phyloP scores from a whole-genome alignment of 2,113 vertebrate species.

The Forbesichthys papilliferus region DNA sequence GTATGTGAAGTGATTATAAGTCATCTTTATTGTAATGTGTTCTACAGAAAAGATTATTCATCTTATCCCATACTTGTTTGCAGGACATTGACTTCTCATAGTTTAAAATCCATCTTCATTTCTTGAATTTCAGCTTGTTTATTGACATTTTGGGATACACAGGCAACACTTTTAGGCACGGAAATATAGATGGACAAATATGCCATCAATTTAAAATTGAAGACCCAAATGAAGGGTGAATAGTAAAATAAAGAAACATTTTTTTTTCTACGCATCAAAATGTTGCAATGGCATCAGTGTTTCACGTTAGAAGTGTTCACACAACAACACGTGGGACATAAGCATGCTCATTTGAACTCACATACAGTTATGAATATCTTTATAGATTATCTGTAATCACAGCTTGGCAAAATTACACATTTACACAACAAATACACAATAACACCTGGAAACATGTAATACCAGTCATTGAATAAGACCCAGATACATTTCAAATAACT shows the following conservation, averaged over 20 bases:
- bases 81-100: constrained; percentile 53
- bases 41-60: constrained; percentile 52
- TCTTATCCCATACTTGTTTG: constrained; percentile 47
- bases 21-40: constrained; percentile 58
- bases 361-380: constrained; percentile 74
- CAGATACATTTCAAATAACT: constrained; percentile 29
- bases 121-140: constrained; percentile 40
- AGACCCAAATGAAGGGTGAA: neutral
- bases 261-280: constrained; percentile 58
- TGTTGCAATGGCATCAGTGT: constrained; percentile 49
- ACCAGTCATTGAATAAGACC: constrained; percentile 53
- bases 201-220: constrained; percentile 23
- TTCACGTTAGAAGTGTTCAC: constrained; percentile 62
- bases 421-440: constrained; percentile 76
- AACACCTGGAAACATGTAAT: constrained; percentile 67
- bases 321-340: constrained; percentile 70
- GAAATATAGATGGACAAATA: constrained; percentile 22
- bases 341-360: constrained; percentile 79
- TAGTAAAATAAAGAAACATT: neutral
- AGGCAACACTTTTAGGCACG: constrained; percentile 64
- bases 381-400: constrained; percentile 73
- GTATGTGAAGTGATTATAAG: constrained; percentile 26
- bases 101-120: constrained; percentile 34
- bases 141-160: constrained; percentile 48
- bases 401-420: constrained; percentile 75